Percentiles rank a stretch among this genome's conserved stretches.
Evolutionary conservation across 2,797 vertebrate genomes (phyloP).

Genomic region (Rhinichthys osculus): DNA sequence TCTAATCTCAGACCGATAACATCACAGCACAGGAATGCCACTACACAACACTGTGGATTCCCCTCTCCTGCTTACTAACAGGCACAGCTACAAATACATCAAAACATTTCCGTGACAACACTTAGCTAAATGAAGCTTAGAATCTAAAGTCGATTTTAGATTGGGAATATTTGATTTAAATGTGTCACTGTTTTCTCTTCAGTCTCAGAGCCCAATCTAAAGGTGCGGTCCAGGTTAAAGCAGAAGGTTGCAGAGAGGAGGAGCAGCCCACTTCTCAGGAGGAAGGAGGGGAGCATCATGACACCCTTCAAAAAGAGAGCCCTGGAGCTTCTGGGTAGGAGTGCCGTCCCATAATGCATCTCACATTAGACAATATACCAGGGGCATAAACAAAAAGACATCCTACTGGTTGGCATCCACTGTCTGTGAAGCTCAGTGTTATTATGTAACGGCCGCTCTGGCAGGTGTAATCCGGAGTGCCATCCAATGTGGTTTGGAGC

Average conservation of each 20-base stretch:
- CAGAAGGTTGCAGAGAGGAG: conserved; percentile 71
- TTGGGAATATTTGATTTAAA: background rate
- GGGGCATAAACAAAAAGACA: conserved; percentile 26
- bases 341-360: conserved; percentile 12
- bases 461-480: conserved; percentile 34
- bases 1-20: conserved; percentile 15
- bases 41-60: conserved; percentile 16
- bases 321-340: conserved; percentile 78
- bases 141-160: background rate
- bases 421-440: conserved; percentile 22
- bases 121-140: background rate
- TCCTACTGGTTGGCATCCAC: conserved; percentile 13
- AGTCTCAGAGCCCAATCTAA: conserved; percentile 70
- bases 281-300: conserved; percentile 64
- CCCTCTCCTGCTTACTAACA: background rate
- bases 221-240: conserved; percentile 70
- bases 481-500: conserved; percentile 42
- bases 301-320: conserved; percentile 68
- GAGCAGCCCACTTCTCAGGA: conserved; percentile 66
- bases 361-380: conserved; percentile 10
- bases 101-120: background rate
- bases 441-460: conserved; percentile 39
- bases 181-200: conserved; percentile 13
- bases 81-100: background rate
- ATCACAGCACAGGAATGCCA: conserved; percentile 13